Evolutionary conservation across 1,140 invertebrate species (phyloP), one percentile per base, ranked within the genome.

Genomic region (Drosophila ironensis): DNA sequence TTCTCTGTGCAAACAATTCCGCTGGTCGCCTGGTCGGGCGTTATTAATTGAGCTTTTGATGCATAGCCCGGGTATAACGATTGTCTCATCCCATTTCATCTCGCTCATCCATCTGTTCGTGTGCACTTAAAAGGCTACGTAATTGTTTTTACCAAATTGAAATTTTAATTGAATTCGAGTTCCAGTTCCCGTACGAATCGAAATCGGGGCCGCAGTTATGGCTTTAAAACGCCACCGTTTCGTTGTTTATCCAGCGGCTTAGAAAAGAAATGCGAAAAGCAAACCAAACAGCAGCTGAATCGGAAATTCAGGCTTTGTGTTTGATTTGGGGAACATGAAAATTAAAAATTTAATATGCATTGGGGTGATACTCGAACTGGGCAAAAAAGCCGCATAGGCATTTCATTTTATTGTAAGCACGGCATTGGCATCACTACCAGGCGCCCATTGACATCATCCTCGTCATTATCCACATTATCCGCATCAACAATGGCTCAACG

Each of bases 21-120:
- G 59, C 80, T 53, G 68, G 59, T 61, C 76, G 78, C 77, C 66
- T 72, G 72, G 60, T 81, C 77, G 77, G 72, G 76, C 72, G 60
- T 82, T 81, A 81, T 81, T 81, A 81, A 81, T 81, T 76, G 67
- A 76, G 76, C 67, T 76, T 81, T 76, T 81, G 76, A 71, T 82
- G 72, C 76, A 81, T 59, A 41, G 72, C 37, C 45, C 61, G n/a
- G n/a, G 60, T 51, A 48, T 74, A 53, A 60, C 73, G 53, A 77
- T 77, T 72, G 73, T 77, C 35, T 40, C 56, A 35, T 37, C 51
- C 47, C 38, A 53, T 53, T 59, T 46, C 30, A 45, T 44, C 42
- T 40, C 40, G 24, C 38, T 33, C 64, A 35, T 59, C 33, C 51
- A 46, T 33, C 56, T 61, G 41, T 74, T 37, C 25, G 37, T 42